A percentile compares a stretch with the other conserved stretches of the same genome.
Conservation (phyloP, 2,797 vertebrate species). For the Emys orbicularis region DNA sequence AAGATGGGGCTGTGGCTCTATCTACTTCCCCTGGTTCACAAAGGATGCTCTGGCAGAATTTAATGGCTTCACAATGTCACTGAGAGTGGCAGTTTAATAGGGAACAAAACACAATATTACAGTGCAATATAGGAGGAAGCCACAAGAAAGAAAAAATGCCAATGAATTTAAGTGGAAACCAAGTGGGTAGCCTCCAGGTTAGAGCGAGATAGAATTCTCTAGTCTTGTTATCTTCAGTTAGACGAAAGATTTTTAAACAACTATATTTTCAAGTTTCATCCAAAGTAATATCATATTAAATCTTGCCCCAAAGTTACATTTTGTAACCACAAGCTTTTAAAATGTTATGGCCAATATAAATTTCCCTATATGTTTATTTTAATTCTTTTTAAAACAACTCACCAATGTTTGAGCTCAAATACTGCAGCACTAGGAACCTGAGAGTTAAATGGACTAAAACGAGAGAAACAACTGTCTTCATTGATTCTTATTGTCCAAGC, state of each 20-base stretch:
- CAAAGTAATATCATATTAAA: background rate
- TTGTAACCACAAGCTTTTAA: background rate
- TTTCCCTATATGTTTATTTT: background rate
- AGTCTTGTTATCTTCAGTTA: background rate
- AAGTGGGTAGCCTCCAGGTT: background rate
- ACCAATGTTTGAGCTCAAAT: background rate
- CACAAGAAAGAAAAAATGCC: constrained; percentile 49
- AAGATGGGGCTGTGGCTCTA: constrained; percentile 71
- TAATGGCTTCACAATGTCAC: constrained; percentile 74
- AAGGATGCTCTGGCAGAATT: constrained; percentile 77
- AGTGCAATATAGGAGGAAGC: constrained; percentile 49
- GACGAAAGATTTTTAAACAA: background rate
- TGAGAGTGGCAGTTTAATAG: constrained; percentile 65
- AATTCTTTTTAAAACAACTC: constrained; percentile 26
- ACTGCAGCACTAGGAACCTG: constrained; percentile 42
- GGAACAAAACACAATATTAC: constrained; percentile 73
- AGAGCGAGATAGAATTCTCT: background rate
- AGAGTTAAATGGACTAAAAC: constrained; percentile 48
- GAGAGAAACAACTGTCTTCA: constrained; percentile 4
- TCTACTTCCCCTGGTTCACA: constrained; percentile 77
- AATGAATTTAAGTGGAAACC: constrained; percentile 1
- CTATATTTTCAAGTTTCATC: background rate
- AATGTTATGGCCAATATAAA: background rate
- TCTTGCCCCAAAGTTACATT: background rate
- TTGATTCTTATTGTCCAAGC: background rate